Evolutionary conservation across 2,113 vertebrate genomes (phyloP), one percentile per base, ranked within the genome.

Genomic region (Pitta sordida): DNA sequence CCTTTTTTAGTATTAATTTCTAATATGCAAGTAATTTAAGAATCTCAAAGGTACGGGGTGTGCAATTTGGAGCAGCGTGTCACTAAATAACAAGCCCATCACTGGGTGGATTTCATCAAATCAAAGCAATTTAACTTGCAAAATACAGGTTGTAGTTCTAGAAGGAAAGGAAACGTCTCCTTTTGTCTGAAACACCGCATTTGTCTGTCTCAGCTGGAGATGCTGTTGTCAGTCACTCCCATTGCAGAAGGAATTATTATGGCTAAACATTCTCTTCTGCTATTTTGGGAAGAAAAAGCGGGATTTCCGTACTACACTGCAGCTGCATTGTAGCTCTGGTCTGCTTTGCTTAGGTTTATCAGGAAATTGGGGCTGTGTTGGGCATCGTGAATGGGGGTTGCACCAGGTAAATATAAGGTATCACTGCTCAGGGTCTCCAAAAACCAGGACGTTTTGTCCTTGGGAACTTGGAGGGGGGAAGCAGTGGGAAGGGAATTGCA

Each of bases 401-500:
- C 52, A 36, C 7, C 26, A 22, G 30, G n/a, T 27, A 46, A 53
- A 15, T 58, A 23, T 37, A 26, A 36, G 49, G 27, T 9, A 29
- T 11, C 0, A 1, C 39, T 48, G 21, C 75, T 21, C 13, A 8
- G 9, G 19, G 3, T 36, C 29, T 30, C 41, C 63, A 64, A 37
- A 83, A 86, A 9, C 3, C 0, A 0, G 7, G 22, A 34, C 9
- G 1, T 7, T 6, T 10, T 2, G 13, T 58, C 17, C 7, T 1
- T 1, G 10, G 41, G 7, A 9, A 5, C 13, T 22, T 6, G 32
- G 41, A 23, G 53, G 17, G 39, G n/a, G 22, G 44, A 55, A 48
- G 27, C 1, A 8, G n/a, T 5, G 24, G 39, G 53, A 37, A 67
- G 15, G 37, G 23, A 91, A 62, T 5, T 63, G n/a, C 65, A 78